phyloP scores from a whole-genome alignment of 1,140 invertebrate genomes.

The Drosophila chauvacae region DNA sequence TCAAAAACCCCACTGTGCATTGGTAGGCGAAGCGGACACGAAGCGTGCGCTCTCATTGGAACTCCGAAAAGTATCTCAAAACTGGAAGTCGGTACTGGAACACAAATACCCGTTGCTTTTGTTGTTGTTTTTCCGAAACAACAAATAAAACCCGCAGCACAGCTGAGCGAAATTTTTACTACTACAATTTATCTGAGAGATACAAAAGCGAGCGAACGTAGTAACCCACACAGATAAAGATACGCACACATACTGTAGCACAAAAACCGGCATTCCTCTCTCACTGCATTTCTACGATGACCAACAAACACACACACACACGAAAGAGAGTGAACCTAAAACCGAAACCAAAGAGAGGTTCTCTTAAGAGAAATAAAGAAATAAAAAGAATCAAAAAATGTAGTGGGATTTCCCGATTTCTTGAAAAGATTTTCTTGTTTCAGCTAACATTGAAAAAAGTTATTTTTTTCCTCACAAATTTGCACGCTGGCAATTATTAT shows the following conservation, averaged over 20 bases:
- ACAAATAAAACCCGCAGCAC: slow-evolving; percentile 52
- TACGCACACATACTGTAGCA: background rate
- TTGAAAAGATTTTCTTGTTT: slow-evolving; percentile 17
- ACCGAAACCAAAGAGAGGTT: slow-evolving; percentile 3
- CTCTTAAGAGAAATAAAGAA: slow-evolving; percentile 14
- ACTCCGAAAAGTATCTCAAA: slow-evolving; percentile 40
- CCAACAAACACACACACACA: slow-evolving; percentile 2
- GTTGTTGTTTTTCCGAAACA: slow-evolving; percentile 18
- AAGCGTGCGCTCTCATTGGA: slow-evolving; percentile 30
- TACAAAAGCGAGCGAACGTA: slow-evolving; percentile 56
- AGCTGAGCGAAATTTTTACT: slow-evolving; percentile 75
- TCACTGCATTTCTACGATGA: slow-evolving; percentile 24
- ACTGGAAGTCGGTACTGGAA: slow-evolving; percentile 49
- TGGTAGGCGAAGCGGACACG: slow-evolving; percentile 17
- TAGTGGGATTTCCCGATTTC: slow-evolving; percentile 31
- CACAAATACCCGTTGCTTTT: slow-evolving; percentile 32
- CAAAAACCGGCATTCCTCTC: slow-evolving; percentile 66
- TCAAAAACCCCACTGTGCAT: slow-evolving; percentile 1
- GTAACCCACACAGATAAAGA: slow-evolving; percentile 46
- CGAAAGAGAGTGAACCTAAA: slow-evolving; percentile 3
- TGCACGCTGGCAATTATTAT: slow-evolving; percentile 5
- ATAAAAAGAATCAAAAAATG: background rate
- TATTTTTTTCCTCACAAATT: slow-evolving; percentile 6
- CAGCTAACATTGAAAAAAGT: slow-evolving; percentile 11
- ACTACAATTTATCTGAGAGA: slow-evolving; percentile 73